Conservation (phyloP, 2,888 invertebrate species). For the Leptinotarsa peninsularis region DNA sequence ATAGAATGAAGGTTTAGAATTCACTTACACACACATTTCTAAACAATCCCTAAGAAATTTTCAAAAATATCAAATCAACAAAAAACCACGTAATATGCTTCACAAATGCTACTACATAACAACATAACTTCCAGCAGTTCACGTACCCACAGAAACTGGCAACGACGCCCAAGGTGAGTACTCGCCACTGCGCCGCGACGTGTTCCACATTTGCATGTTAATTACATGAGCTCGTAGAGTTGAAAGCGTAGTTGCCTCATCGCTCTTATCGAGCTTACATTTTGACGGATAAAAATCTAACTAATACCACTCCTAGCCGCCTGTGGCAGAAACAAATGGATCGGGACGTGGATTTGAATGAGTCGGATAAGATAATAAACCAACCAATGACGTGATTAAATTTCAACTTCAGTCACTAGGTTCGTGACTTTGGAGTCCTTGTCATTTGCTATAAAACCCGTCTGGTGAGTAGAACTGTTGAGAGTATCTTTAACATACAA, state of each 20-base stretch:
- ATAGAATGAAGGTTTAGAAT: too few relatives aligned
- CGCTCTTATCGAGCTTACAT: conserved; percentile 47
- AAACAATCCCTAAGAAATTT: background rate
- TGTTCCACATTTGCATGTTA: conserved; percentile 58
- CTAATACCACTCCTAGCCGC: conserved; percentile 51
- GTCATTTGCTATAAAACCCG: background rate
- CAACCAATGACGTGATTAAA: background rate
- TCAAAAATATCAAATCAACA: background rate
- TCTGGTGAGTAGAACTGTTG: background rate
- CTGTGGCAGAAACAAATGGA: conserved; percentile 41
- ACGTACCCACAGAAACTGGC: background rate
- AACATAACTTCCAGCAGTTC: background rate
- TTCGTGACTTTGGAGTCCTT: background rate
- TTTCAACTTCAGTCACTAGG: background rate
- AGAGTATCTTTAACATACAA: background rate
- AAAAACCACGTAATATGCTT: background rate
- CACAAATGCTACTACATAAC: background rate
- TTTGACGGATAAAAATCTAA: conserved; percentile 56
- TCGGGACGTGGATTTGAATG: conserved; percentile 10
- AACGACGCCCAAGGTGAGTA: conserved; percentile 1
- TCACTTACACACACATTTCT: background rate
- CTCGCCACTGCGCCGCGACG: conserved; percentile 35
- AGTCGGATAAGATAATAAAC: background rate
- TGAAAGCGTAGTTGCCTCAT: conserved; percentile 46
- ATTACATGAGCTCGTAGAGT: conserved; percentile 52